Base-by-base conservation (phyloP, 2,888 invertebrate species). In the Cynaeus angustus region DNA sequence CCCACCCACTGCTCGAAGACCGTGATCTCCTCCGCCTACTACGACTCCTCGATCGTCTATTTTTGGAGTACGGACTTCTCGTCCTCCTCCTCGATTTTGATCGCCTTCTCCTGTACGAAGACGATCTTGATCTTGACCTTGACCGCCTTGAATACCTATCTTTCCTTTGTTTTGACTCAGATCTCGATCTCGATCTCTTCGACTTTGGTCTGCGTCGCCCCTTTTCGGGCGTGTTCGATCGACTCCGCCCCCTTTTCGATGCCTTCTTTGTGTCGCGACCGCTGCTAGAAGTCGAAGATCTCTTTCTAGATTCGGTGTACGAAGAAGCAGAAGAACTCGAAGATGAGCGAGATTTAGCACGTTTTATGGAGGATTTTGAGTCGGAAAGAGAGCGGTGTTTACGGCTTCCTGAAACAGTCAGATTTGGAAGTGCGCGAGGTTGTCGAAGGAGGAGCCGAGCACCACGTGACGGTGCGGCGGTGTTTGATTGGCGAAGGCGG, bases 1-100 rank as follows among this genome's bases (percentile, higher is more conserved):
- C 78, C 77, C 79, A 78, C 68, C 79, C 73, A 73, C 74, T 74
- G 41, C 70, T 71, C 53, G 75, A 72, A 46, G 75, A 76, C 37
- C 74, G 71, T 28, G 76, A 75, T 59, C 75, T 61, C 21, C 72
- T 65, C 37, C 58, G 50, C 37, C 70, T 12, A 38, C 68, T 66
- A n/a, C 74, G 55, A 4, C 72, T 72, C 7, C 72, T 50, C 10
- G 76, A 74, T 41, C 75, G 69, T 14, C 43, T 26, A 16, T 55
- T 46, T 48, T 37, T 67, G 52, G 56, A 13, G 41, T 67, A 45
- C 6, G 33, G 61, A 10, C 73, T 75, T 8, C 72, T 68, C 28
- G 65, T 45, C 16, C 66, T 13, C 10, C 43, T 37, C 7, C 61
- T 37, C 7, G 66, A 67, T n/a, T 71, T 70, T 33, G 66, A 68